Evolutionary conservation across 1,140 invertebrate species (phyloP).

Genomic region (Dendroctonus ponderosae): DNA sequence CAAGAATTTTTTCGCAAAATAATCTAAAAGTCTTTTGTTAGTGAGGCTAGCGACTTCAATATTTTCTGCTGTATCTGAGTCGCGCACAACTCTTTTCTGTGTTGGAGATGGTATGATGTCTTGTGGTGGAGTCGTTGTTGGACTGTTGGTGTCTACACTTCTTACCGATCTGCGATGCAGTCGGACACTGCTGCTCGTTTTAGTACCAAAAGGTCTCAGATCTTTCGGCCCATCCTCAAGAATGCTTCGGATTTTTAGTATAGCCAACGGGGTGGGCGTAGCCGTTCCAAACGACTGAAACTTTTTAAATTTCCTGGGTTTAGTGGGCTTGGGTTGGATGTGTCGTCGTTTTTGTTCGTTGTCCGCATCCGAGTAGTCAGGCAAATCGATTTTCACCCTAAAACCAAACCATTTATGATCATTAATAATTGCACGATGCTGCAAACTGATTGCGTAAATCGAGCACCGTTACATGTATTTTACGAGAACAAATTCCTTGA

Average conservation of each 20-base stretch:
- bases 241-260: too few species aligned
- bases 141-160: conserved; percentile 25
- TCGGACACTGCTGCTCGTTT: too few species aligned
- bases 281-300: not conserved
- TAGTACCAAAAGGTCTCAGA: not conserved
- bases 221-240: not conserved
- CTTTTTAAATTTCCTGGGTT: conserved; percentile 10
- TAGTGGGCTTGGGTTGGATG: not conserved
- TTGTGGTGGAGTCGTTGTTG: not conserved
- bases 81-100: not conserved
- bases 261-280: too few species aligned
- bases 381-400: conserved; percentile 23
- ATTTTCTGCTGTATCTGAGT: conserved; percentile 13
- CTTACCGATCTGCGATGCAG: conserved; percentile 31
- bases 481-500: too few species aligned
- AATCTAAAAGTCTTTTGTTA: conserved; percentile 18
- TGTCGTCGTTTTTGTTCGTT: conserved; percentile 27
- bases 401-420: too few species aligned
- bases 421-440: too few species aligned
- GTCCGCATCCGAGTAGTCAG: conserved; percentile 33
- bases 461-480: too few species aligned
- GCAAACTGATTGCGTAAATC: too few species aligned
- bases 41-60: conserved; percentile 11
- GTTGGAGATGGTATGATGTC: not conserved
- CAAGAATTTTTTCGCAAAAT: conserved; percentile 20